Evolutionary conservation across 2,113 vertebrate species (phyloP), one percentile per base, ranked within the genome.

Genomic region (Anas platyrhynchos): DNA sequence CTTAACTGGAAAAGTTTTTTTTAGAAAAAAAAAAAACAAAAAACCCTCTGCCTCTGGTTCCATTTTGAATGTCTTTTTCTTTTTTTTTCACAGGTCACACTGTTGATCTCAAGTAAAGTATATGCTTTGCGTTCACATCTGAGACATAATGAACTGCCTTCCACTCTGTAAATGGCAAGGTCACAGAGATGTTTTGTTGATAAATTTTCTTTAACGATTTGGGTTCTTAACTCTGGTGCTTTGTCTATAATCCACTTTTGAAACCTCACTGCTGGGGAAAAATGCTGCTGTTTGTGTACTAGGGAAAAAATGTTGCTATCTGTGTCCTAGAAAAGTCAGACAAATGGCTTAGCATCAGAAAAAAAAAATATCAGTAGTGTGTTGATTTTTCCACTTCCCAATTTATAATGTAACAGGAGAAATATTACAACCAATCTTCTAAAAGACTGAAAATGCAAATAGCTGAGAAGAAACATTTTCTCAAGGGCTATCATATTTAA

Each of bases 231-330:
- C 66, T 93, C 56, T 41, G 48, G 17, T 80, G 16, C 48, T 93
- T 93, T 94, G 43, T 74, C 32, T 86, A 32, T 91, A 94, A 94
- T 88, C 62, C 84, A 96, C 36, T 86, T 94, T 62, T 77, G 55
- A 88, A 73, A 69, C 56, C 55, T 32, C 15, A 61, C 17, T 89
- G 34, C 59, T 67, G 34, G 18, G 21, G 25, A 11, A 41, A 81
- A 93, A 72, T 77, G 41, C 23, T 76, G 44, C 22, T 86, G n/a
- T 54, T 89, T 80, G 32, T 68, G 32, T 68, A 41, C 52, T 58
- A 32, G 43, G 26, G 54, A 17, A 69, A 83, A 48, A 66, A 61
- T 34, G n/a, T 34, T 61, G 21, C n/a, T 61, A 61, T 61, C 21
- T n/a, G 21, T 16, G 43, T 50, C 50, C 34, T 44, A 54, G 44